Evolutionary conservation across 1,140 invertebrate species (phyloP), one percentile per base, ranked within the genome.

Genomic region (Leptinotarsa defecta): DNA sequence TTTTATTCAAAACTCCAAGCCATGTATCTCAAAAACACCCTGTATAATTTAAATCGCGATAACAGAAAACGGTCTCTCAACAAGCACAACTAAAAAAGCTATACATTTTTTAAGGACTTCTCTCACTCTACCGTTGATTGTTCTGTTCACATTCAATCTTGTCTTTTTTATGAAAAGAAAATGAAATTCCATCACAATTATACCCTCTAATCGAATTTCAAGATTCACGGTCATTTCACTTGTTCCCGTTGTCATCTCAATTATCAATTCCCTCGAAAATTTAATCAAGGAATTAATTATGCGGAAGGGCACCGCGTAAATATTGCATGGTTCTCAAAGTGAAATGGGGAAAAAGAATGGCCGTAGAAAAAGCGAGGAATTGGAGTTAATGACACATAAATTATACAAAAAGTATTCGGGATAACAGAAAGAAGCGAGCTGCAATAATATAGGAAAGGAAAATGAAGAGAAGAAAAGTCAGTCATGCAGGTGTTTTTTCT

Each of bases 361-460:
- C 69, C 48, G 69, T 61, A 71, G 43, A 57, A 71, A 71, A 71
- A 61, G 69, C 69, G 69, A 4, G 19, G 73, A 77, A 77, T 77
- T 77, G 76, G 67, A 77, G 72, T 77, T 74, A 77, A 77, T 77
- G 76, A 77, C 72, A 74, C 68, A 77, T 74, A 77, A 77, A 77
- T 74, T 74, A 77, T 77, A 77, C 43, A 77, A 74, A 77, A 76
- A 74, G 27, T 77, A 71, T 62, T 70, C 64, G 48, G 76, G 74
- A 70, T 57, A 74, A 74, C 68, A 70, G 68, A 43, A 15, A 65
- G 74, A 71, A 70, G 76, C 74, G 70, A 77, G 71, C 74, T 72
- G 64, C 68, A 77, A 77, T 74, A 77, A 74, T 77, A 74, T 67
- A 61, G 63, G 8, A 72, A 4, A 63, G 61, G n/a, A 64, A 76